Percentiles rank a stretch among this genome's conserved stretches.
Evolutionary conservation across 2,888 invertebrate genomes (phyloP).

Genomic region (Rotaria sp.): DNA sequence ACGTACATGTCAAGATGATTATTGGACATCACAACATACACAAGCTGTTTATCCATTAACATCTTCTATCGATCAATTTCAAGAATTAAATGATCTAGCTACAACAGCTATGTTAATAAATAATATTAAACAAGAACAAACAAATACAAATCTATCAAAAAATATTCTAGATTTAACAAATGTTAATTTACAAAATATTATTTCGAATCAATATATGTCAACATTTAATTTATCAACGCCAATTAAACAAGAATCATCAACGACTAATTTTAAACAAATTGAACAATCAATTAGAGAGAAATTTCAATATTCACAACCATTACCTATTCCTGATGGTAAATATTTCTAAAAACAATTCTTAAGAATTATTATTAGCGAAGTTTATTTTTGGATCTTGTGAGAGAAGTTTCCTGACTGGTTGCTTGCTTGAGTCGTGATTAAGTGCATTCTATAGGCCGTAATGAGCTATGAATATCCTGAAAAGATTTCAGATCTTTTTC

Average conservation of each 20-base stretch:
- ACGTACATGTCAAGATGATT: conserved; percentile 11
- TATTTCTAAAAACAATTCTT: not conserved
- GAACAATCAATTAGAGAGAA: conserved; percentile 18
- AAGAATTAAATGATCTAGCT: conserved; percentile 18
- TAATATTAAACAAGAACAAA: conserved; percentile 21
- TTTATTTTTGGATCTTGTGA: conserved; percentile 54
- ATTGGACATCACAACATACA: not conserved
- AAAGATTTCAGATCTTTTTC: no score
- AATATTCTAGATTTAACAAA: not conserved
- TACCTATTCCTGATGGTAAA: conserved; percentile 43
- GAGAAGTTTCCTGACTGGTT: no score
- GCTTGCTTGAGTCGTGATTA: no score
- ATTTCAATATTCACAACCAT: conserved; percentile 43
- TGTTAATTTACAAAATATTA: not conserved
- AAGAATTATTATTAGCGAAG: conserved; percentile 41
- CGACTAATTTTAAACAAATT: not conserved
- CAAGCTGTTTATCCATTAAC: not conserved
- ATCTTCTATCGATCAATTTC: not conserved
- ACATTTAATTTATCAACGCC: not conserved
- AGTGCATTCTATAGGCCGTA: no score
- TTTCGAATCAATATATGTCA: not conserved
- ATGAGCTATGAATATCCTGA: no score
- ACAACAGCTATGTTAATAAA: conserved; percentile 6
- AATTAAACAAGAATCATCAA: not conserved
- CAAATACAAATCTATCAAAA: not conserved